Percentiles rank a stretch among this genome's conserved stretches.
phyloP scores from a whole-genome alignment of 2,888 invertebrate genomes.

The Drosophila maculinotata region DNA sequence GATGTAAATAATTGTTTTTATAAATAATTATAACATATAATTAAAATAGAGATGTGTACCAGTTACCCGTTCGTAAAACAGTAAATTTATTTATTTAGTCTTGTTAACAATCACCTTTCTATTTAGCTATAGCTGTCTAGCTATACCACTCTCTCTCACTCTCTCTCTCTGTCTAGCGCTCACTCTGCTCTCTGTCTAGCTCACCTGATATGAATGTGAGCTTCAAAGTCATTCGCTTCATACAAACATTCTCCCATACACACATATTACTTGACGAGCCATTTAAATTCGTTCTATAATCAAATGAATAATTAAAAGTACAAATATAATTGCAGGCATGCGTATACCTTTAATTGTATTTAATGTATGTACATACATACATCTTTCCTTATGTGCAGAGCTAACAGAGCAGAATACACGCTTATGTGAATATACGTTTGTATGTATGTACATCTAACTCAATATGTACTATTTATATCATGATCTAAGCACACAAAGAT shows the following conservation, averaged over 20 bases:
- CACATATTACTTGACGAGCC: slow-evolving; percentile 1
- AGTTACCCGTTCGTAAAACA: neutral
- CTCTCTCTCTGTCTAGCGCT: neutral
- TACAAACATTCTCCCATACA: neutral
- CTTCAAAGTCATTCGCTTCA: neutral
- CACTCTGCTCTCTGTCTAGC: neutral
- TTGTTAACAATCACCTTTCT: slow-evolving; percentile 1
- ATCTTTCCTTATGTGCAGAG: slow-evolving; percentile 49
- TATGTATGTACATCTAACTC: slow-evolving; percentile 17
- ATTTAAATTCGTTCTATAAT: slow-evolving; percentile 26
- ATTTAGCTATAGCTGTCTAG: neutral
- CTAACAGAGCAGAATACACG: slow-evolving; percentile 28
- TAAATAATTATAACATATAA: neutral
- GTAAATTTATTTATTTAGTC: neutral
- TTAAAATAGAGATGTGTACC: neutral
- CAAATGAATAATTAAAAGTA: slow-evolving; percentile 51
- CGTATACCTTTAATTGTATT: slow-evolving; percentile 28
- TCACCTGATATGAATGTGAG: neutral
- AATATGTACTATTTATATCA: slow-evolving; percentile 43
- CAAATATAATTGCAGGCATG: slow-evolving; percentile 37
- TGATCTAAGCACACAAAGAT: slow-evolving; percentile 30
- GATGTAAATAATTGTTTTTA: too few relatives aligned
- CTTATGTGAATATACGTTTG: slow-evolving; percentile 14
- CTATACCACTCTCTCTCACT: neutral
- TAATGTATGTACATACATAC: slow-evolving; percentile 38